phyloP scores from a whole-genome alignment of 2,797 vertebrate species.

The Gadopsis marmoratus region DNA sequence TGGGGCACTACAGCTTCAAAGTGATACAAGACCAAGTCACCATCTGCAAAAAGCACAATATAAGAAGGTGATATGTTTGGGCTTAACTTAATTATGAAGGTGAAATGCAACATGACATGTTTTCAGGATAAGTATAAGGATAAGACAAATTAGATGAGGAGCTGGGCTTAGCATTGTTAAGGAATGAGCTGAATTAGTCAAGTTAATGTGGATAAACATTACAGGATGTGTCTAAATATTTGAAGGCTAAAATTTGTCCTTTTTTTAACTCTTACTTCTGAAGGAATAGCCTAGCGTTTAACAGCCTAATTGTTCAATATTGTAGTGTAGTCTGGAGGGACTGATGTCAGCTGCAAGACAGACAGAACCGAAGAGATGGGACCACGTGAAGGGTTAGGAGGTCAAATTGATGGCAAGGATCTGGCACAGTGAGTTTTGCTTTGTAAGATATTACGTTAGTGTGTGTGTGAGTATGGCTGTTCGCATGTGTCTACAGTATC shows the following conservation, averaged over 20 bases:
- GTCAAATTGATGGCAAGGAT: neutral
- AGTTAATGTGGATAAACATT: conserved; percentile 33
- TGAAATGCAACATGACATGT: conserved; percentile 16
- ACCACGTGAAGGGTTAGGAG: neutral
- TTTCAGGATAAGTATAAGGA: conserved; percentile 42
- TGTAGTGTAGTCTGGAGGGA: neutral
- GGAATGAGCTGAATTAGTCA: conserved; percentile 12
- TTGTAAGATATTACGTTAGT: neutral
- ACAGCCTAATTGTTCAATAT: neutral
- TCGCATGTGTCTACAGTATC: neutral
- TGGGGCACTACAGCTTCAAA: conserved; percentile 16
- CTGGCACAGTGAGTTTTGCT: neutral
- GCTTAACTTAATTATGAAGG: conserved; percentile 22
- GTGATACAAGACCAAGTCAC: conserved; percentile 30
- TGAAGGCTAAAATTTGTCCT: conserved; percentile 1
- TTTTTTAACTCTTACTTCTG: conserved; percentile 1
- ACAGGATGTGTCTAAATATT: conserved; percentile 7
- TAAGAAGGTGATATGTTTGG: conserved; percentile 4
- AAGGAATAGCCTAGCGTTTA: neutral
- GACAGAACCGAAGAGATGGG: neutral
- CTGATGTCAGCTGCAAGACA: neutral
- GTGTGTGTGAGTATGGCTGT: neutral
- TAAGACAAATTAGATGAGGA: conserved; percentile 45
- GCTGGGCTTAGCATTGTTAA: conserved; percentile 11
- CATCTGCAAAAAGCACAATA: conserved; percentile 1